Percentiles rank a stretch among this genome's conserved stretches.
phyloP scores from a whole-genome alignment of 1,140 invertebrate genomes.

The Listronotus bonariensis region DNA sequence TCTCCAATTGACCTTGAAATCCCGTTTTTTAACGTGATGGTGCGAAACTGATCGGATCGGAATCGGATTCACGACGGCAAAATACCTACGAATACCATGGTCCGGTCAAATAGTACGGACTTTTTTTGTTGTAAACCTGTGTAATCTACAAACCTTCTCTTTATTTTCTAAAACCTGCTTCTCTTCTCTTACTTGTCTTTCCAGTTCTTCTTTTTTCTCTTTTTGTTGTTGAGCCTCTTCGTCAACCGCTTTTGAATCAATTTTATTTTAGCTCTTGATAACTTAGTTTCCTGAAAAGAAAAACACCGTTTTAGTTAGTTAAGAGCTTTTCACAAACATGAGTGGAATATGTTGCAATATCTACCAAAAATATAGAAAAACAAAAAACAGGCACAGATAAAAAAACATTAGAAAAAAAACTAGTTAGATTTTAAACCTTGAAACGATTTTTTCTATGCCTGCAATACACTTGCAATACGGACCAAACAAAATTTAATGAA shows the following conservation, averaged over 20 bases:
- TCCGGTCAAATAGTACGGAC: too few relatives aligned
- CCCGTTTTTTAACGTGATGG: too few relatives aligned
- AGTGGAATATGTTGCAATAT: constrained; percentile 24
- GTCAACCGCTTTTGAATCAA: constrained; percentile 19
- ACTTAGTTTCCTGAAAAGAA: constrained; percentile 38
- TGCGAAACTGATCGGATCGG: too few relatives aligned
- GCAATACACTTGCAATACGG: too few relatives aligned
- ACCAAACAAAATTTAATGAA: neutral
- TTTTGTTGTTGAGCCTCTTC: neutral
- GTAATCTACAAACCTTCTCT: too few relatives aligned
- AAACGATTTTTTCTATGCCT: neutral
- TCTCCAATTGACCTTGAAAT: too few relatives aligned
- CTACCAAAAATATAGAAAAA: neutral
- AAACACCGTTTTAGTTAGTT: constrained; percentile 33
- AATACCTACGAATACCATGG: too few relatives aligned
- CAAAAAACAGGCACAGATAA: neutral
- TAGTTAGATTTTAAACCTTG: too few relatives aligned
- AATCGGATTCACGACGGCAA: too few relatives aligned
- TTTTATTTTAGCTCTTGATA: constrained; percentile 32
- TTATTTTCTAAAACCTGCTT: too few relatives aligned
- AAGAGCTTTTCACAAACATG: constrained; percentile 42
- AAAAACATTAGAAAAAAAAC: too few relatives aligned
- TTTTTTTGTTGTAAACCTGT: too few relatives aligned
- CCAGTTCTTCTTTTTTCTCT: neutral
- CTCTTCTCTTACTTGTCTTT: neutral